Base-by-base conservation (phyloP, 2,113 vertebrate genomes). In the Pyrgilauda ruficollis region DNA sequence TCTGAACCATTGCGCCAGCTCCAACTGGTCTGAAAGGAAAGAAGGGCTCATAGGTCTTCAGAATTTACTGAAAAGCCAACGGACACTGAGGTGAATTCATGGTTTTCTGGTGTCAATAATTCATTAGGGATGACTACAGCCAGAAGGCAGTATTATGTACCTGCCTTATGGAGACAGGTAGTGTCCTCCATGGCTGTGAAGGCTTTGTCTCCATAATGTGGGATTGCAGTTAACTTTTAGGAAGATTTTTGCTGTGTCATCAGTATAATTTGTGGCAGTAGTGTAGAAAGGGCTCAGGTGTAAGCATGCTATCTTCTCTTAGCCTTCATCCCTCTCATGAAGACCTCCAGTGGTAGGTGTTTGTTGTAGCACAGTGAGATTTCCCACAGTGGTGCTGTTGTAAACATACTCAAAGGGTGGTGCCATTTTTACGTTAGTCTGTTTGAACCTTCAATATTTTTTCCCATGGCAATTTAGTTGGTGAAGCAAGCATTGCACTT, bases 1-100 rank as follows among this genome's bases (percentile, higher is more conserved):
- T 86, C 98, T 99, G 47, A 99, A 99, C 97, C 99, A 99, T 97
- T 99, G 99, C 35, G 99, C 99, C 88, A 99, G 99, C 97, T 99
- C 99, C 96, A 99, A 99, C 97, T 99, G 99, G 99, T 99, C 99
- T 9, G 99, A 99, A 96, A 98, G 99, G 97, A 99, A 99, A 83
- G 99, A 99, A 91, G 99, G 99, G 9, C 98, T 99, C 39, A 98
- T 99, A 87, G 99, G 99, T 50, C 98, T 99, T 89, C 99, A 99
- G 96, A 99, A 99, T 87, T 98, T 99, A 31, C 97, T 99, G 87
- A 99, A 99, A 97, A 99, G 99, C 97, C 99, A 99, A 33, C 98
- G 99, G 55, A 99, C 99, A 14, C 98, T 99, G 84, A 99, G 99
- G 99, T 99, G 73, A 98, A 85, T 62, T 27, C 7, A 4, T 35